Percentiles rank a stretch among this genome's conserved stretches.
These are phyloP conservation scores for Chalcis sispes DNA, from an alignment of 2,888 invertebrate genomes.

Conservation along the genomic window DNA sequence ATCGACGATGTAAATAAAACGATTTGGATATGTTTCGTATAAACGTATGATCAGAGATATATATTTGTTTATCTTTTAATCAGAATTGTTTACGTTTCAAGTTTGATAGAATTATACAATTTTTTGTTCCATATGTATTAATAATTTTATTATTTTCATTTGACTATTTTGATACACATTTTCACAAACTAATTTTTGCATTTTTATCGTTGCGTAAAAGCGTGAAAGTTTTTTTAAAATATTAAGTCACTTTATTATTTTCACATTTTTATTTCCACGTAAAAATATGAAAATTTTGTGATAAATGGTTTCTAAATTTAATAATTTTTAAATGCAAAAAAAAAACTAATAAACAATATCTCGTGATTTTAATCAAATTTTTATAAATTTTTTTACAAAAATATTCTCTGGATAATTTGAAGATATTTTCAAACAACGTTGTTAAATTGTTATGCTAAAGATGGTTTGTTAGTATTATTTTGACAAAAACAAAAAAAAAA, in stretches of 20 bases:
- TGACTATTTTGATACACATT: neutral
- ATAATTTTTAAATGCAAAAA: neutral
- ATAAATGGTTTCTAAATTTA: conserved; percentile 10
- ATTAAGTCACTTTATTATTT: conserved; percentile 22
- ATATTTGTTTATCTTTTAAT: too few species aligned
- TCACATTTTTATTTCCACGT: conserved; percentile 30
- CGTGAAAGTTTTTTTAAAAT: conserved; percentile 16
- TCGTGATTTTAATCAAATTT: neutral
- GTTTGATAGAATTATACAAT: too few species aligned
- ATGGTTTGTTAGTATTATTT: neutral
- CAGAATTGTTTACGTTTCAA: too few species aligned
- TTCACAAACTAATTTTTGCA: conserved; percentile 17
- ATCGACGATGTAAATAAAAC: conserved; percentile 41
- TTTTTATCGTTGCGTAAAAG: conserved; percentile 28
- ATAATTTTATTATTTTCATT: neutral
- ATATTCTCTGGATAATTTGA: neutral
- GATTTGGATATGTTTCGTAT: neutral
- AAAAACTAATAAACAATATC: too few species aligned
- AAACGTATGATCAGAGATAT: neutral
- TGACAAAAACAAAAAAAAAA: conserved; percentile 7
- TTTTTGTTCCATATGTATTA: too few species aligned
- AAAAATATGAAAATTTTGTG: conserved; percentile 34
- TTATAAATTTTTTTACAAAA: conserved; percentile 25
- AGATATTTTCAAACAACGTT: neutral
- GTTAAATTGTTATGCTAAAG: neutral